Evolutionary conservation across 2,888 invertebrate species (phyloP), one percentile per base, ranked within the genome.

Genomic region (Amphiduros pacificus): DNA sequence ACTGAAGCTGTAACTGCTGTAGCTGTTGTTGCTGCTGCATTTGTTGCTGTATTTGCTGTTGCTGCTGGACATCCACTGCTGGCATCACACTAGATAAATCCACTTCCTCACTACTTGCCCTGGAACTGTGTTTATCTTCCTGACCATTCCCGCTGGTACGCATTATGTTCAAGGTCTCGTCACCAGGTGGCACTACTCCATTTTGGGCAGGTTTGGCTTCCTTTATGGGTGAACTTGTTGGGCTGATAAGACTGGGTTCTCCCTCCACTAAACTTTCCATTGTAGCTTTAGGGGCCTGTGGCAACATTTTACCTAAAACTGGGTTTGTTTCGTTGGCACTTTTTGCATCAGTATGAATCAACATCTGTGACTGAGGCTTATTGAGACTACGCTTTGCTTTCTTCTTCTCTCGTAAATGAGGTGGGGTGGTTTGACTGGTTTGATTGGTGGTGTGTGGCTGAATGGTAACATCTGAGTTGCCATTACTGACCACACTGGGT

Each of bases 61-160:
- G 40, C 40, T 44, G 28, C 49, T 14, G 27, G 27, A n/a, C 52
- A 44, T n/a, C 60, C 14, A 24, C 32, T 4, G 53, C 48, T 2
- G 64, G 62, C 44, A 67, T 32, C 20, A 67, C 67, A 48, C 55
- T 57, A 40, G 62, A 44, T 32, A 67, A 44, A 53, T 67, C 67
- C 14, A 67, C 62, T 52, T 67, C 67, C 58, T 67, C 67, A 20
- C 60, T 60, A 49, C 64, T 62, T 3, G 67, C 67, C 9, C 67
- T 48, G 28, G 63, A 61, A 32, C 36, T 49, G 14, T 53, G 32
- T 32, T 61, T 49, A 20, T 55, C 55, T 9, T 41, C 55, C 26
- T 27, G 6, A 28, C 28, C n/a, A n/a, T n/a, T n/a, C 28, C 20
- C 6, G 9, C 49, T 6, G 11, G 26, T n/a, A n/a, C n/a, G n/a